These are phyloP conservation scores for Vesta saturnalis DNA, from an alignment of 2,888 invertebrate genomes.

Conservation along the genomic window DNA sequence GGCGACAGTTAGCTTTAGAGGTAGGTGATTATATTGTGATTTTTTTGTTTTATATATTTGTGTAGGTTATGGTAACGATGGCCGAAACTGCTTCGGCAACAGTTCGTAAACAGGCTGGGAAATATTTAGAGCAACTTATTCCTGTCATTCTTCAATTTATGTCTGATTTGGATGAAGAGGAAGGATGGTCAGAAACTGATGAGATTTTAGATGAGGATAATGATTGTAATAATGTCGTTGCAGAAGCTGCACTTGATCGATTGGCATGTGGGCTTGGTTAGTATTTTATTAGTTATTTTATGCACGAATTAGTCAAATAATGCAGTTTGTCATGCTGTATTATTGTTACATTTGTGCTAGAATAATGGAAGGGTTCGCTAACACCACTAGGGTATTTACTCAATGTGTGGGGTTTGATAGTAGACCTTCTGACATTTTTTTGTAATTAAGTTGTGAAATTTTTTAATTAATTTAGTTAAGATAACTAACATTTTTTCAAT, in stretches of 20 bases:
- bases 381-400: conserved; percentile 24
- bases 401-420: conserved; percentile 33
- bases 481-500: no score
- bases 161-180: conserved; percentile 94
- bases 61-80: conserved; percentile 77
- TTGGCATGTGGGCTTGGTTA: conserved; percentile 96
- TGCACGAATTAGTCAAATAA: conserved; percentile 24
- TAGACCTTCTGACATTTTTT: conserved; percentile 23
- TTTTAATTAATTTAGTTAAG: no score
- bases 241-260: conserved; percentile 96
- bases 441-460: neutral
- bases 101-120: conserved; percentile 91
- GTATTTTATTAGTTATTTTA: conserved; percentile 11
- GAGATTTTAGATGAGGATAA: conserved; percentile 92
- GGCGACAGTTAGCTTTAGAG: conserved; percentile 92
- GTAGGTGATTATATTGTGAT: conserved; percentile 70
- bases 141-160: conserved; percentile 92
- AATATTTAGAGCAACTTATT: conserved; percentile 82
- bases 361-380: conserved; percentile 28
- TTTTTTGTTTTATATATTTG: neutral
- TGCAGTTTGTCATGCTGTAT: neutral
- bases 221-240: conserved; percentile 94
- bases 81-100: conserved; percentile 96
- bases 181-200: conserved; percentile 87
- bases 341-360: conserved; percentile 27